Conservation (phyloP, 1,140 invertebrate genomes). For the Apis cerana region DNA sequence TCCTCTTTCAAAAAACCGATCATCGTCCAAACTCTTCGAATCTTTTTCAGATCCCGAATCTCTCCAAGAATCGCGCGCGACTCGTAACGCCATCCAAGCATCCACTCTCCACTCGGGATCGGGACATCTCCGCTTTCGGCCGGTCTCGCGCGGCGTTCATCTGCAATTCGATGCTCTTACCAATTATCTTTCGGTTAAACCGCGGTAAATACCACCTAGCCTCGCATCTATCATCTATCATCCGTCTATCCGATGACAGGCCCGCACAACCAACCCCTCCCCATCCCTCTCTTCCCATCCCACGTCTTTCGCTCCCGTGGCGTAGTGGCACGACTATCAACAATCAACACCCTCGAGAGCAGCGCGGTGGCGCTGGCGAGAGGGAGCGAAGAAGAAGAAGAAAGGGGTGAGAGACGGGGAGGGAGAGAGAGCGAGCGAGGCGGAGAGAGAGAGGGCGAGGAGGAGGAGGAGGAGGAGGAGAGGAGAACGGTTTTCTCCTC, state of each 20-base stretch:
- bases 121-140: not conserved
- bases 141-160: not conserved
- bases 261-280: not conserved
- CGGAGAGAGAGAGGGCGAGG: conserved; percentile 1
- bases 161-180: conserved; percentile 40
- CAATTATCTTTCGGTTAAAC: conserved; percentile 12
- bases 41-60: not conserved
- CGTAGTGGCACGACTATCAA: conserved; percentile 44
- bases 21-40: not conserved
- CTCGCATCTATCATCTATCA: conserved; percentile 36
- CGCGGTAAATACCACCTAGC: conserved; percentile 43
- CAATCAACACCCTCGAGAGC: conserved; percentile 51
- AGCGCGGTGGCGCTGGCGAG: conserved; percentile 6
- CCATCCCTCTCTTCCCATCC: not conserved
- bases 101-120: not conserved
- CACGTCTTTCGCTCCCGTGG: conserved; percentile 16
- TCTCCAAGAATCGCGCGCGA: not conserved
- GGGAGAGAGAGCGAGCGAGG: not conserved
- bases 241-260: conserved; percentile 16
- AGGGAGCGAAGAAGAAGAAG: not conserved
- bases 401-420: not conserved
- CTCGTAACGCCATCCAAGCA: not conserved
- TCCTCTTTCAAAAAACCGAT: not conserved
- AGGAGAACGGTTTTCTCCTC: conserved; percentile 9
- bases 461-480: conserved; percentile 22